phyloP scores from a whole-genome alignment of 1,140 invertebrate species.

The Calliphora vicina region DNA sequence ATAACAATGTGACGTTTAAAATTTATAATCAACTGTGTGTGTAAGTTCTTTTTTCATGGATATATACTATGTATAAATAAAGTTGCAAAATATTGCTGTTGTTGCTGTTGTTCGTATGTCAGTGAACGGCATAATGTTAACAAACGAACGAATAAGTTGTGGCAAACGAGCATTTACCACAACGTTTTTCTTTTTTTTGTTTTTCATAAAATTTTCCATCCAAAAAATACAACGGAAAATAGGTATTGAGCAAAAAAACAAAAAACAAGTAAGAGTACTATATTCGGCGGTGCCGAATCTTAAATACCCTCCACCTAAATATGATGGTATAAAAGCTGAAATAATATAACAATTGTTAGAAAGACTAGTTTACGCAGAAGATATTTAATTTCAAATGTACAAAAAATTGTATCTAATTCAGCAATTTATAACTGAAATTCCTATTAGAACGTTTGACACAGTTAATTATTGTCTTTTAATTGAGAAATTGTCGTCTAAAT shows the following conservation, averaged over 20 bases:
- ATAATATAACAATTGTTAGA: too few relatives aligned
- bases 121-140: not conserved
- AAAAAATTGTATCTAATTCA: too few relatives aligned
- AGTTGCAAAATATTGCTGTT: not conserved
- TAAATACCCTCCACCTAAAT: too few relatives aligned
- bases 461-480: too few relatives aligned
- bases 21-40: not conserved
- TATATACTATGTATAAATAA: not conserved
- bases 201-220: not conserved
- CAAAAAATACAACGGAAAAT: not conserved
- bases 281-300: too few relatives aligned
- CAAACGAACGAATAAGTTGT: conserved; percentile 5
- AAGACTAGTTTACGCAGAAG: too few relatives aligned
- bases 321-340: too few relatives aligned
- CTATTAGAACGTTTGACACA: too few relatives aligned
- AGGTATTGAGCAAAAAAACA: not conserved
- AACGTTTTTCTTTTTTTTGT: not conserved
- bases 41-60: not conserved
- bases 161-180: conserved; percentile 8
- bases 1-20: conserved; percentile 1
- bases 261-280: too few relatives aligned
- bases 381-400: too few relatives aligned
- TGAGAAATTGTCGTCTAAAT: too few relatives aligned
- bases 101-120: not conserved
- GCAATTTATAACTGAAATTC: too few relatives aligned